Conservation (phyloP, 2,113 vertebrate genomes). For the Mus spicilegus region DNA sequence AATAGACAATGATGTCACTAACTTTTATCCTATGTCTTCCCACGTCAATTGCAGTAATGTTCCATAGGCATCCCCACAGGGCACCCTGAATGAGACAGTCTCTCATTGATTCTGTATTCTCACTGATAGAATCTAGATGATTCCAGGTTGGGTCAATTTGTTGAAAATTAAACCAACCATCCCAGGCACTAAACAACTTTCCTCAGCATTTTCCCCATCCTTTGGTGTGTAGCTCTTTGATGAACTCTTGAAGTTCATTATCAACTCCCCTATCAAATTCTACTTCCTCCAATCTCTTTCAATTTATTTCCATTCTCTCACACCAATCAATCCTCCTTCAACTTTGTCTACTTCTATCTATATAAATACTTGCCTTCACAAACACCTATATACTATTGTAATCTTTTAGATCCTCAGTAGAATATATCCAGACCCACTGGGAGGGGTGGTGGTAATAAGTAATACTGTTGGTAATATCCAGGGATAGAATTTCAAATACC, state of each 20-base stretch:
- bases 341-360: not conserved
- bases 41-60: not conserved
- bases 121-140: not conserved
- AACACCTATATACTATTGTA: not conserved
- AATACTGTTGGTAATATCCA: not conserved
- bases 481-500: rapidly evolving
- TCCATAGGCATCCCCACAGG: not conserved
- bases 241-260: not conserved
- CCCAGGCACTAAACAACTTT: not conserved
- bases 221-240: not conserved
- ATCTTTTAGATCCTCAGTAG: not conserved
- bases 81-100: too few relatives aligned
- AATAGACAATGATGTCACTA: not conserved
- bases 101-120: not conserved
- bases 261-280: not conserved
- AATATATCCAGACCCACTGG: not conserved
- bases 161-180: not conserved
- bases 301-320: not conserved
- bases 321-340: not conserved
- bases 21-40: too few relatives aligned
- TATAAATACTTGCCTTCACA: not conserved
- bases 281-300: not conserved
- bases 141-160: not conserved
- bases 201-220: not conserved
- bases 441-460: not conserved